phyloP scores from a whole-genome alignment of 2,888 invertebrate species.

The Nephrotoma flavescens region DNA sequence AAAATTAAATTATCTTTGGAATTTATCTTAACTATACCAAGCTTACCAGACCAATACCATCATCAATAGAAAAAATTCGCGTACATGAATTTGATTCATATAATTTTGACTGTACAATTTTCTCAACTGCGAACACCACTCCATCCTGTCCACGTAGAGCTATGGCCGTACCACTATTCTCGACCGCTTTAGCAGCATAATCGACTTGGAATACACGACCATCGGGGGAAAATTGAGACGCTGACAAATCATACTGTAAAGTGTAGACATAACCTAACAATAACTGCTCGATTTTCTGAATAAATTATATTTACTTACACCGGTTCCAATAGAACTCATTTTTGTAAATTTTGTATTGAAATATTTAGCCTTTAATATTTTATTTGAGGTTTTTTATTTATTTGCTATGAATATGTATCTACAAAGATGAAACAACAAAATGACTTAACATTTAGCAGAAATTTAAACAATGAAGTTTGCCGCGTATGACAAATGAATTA shows the following conservation, averaged over 20 bases:
- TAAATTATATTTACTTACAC: conserved; percentile 46
- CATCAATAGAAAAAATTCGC: conserved; percentile 83
- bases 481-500: background rate
- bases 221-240: conserved; percentile 99
- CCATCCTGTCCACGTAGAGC: conserved; percentile 91
- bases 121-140: conserved; percentile 94
- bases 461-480: background rate
- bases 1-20: background rate
- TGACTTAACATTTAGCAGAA: background rate
- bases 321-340: conserved; percentile 94
- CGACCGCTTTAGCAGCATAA: conserved; percentile 98
- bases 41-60: conserved; percentile 83
- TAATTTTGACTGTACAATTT: conserved; percentile 83
- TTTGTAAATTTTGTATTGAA: conserved; percentile 7
- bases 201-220: conserved; percentile 99
- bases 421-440: background rate
- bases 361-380: background rate
- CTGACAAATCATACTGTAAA: conserved; percentile 93
- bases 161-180: conserved; percentile 93
- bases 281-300: conserved; percentile 11
- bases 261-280: background rate
- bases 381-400: background rate
- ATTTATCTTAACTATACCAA: background rate
- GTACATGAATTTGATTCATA: conserved; percentile 86
- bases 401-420: background rate